Base-by-base conservation (phyloP, 2,888 invertebrate species). In the Microdon myrmicae region DNA sequence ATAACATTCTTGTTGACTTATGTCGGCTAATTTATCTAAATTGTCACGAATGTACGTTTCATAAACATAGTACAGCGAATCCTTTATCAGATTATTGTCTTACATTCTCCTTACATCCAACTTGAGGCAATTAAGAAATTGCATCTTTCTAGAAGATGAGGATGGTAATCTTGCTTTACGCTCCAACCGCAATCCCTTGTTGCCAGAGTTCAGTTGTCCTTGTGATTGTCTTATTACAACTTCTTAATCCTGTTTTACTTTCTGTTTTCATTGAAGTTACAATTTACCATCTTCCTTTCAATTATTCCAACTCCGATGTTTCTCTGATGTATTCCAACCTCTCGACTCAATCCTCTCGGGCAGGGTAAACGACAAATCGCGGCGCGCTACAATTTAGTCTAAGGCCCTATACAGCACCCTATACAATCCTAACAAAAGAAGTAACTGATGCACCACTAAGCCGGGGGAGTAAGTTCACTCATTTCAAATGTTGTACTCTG, bases 221-320 rank as follows among this genome's bases (percentile, higher is more conserved):
- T 14, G 23, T 14, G n/a, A 35, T 35, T 23, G 35, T 38, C 49
- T 58, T 49, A 58, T 58, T 58, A 58, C 43, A 58, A 58, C 22
- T 58, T 58, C 56, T 49, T 49, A 58, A 49, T 58, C 38, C 43
- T 32, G 49, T 49, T 49, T 23, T 17, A 43, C 31, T 58, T 44
- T 20, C 49, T 48, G 49, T 58, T 58, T 51, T 22, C 51, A 38
- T 25, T 22, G 12, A 19, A 39, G 53, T 53, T 47, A 41, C 53
- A 60, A 53, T 47, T 53, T 35, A 13, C 20, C 59, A 47, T 41
- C 41, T 41, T 47, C 35, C 29, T 32, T 53, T 20, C 39, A 45
- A 44, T 51, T 54, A 54, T 44, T 49, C 13, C 12, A 6, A 14
- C 38, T 29, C 16, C 16, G n/a, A n/a, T n/a, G n/a, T n/a, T n/a